Evolutionary conservation across 2,888 invertebrate species (phyloP), one percentile per base, ranked within the genome.

Genomic region (Ophion ellenae): DNA sequence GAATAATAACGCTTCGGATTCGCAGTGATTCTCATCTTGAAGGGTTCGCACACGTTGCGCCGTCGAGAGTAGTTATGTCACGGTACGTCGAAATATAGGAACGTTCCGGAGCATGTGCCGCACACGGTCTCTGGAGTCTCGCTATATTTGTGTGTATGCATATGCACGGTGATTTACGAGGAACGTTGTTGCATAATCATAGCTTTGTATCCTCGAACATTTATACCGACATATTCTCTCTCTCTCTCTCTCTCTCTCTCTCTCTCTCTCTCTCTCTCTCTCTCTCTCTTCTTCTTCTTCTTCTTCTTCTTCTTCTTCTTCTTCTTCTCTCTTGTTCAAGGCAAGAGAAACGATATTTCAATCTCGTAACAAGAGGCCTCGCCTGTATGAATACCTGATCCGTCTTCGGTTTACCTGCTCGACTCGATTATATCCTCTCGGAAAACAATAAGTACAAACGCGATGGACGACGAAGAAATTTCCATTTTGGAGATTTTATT

Each of bases 291-390:
- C n/a, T n/a, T n/a, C n/a, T n/a, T n/a, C n/a, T n/a, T n/a, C n/a
- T n/a, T n/a, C n/a, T n/a, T n/a, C n/a, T n/a, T n/a, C n/a, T n/a
- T n/a, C n/a, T n/a, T n/a, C n/a, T n/a, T n/a, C n/a, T n/a, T n/a
- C n/a, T n/a, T n/a, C n/a, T n/a, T 40, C 47, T 47, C 47, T 77
- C 66, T 66, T 74, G 7, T 81, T 59, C 40, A 66, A 57, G 75
- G 88, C 69, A 73, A 73, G 69, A 70, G 75, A 80, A 75, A 83
- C 83, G 71, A 87, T 81, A 83, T 88, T 85, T 86, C 84, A 79
- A 84, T 87, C 71, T 88, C 79, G 82, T 70, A 84, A 81, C 78
- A 84, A 87, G 81, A 76, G 83, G 83, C 87, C 89, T 89, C 86
- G 87, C 82, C 17, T 28, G 4, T 66, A 20, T 66, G 69, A 80